These are phyloP conservation scores for Clistopyga incitator DNA, from an alignment of 2,888 invertebrate genomes.

Conservation along the genomic window DNA sequence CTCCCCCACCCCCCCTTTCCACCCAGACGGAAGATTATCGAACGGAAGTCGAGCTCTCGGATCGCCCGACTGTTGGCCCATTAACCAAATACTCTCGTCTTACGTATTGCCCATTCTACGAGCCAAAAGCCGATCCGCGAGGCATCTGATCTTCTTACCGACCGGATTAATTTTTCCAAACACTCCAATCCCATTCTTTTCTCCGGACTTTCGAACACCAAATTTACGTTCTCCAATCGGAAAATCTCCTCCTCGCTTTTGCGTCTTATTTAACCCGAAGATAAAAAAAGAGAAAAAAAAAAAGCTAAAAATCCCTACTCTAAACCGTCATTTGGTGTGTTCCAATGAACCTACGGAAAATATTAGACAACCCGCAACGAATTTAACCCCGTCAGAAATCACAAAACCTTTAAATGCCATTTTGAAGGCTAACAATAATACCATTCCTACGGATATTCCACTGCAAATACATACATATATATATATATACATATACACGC, in stretches of 20 bases:
- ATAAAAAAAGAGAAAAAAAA: not conserved
- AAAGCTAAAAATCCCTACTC: not conserved
- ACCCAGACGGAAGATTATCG: conserved; percentile 61
- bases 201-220: not conserved
- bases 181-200: conserved; percentile 40
- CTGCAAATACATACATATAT: not conserved
- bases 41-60: conserved; percentile 62
- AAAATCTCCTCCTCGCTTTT: not conserved
- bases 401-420: not conserved
- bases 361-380: not conserved
- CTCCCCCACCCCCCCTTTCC: conserved; percentile 21
- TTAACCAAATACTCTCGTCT: conserved; percentile 61
- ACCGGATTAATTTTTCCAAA: conserved; percentile 24
- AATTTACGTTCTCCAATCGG: not conserved
- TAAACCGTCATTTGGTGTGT: not conserved
- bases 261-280: not conserved
- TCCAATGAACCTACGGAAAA: not conserved
- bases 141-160: conserved; percentile 41
- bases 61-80: conserved; percentile 56
- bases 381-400: conserved; percentile 29
- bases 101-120: conserved; percentile 30
- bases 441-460: not conserved
- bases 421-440: conserved; percentile 33
- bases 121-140: conserved; percentile 35
- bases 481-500: not conserved